A percentile compares a stretch with the other conserved stretches of the same genome.
phyloP scores from a whole-genome alignment of 1,140 invertebrate genomes.

The Spodoptera litura region DNA sequence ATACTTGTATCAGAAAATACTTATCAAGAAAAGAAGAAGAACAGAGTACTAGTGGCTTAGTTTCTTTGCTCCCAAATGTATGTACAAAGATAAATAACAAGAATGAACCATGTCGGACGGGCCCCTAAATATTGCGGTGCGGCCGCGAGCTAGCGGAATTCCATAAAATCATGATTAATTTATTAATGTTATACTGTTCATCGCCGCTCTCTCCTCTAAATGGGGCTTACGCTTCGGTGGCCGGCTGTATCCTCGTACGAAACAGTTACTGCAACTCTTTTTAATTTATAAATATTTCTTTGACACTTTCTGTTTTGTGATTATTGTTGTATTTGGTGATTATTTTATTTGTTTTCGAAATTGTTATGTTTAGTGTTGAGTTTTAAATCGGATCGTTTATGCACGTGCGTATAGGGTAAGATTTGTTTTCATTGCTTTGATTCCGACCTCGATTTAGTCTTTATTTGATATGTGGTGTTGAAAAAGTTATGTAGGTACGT shows the following conservation, averaged over 20 bases:
- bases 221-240: slow-evolving; percentile 71
- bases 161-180: slow-evolving; percentile 83
- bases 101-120: background rate
- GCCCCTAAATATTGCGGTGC: slow-evolving; percentile 46
- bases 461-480: no score
- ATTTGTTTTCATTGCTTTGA: no score
- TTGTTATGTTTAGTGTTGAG: no score
- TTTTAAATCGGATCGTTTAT: no score
- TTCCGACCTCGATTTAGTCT: no score
- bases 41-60: no score
- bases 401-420: no score
- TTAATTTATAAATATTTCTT: slow-evolving; percentile 5
- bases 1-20: no score
- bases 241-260: slow-evolving; percentile 53
- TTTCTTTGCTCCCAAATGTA: no score
- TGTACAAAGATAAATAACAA: background rate
- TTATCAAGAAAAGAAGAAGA: no score
- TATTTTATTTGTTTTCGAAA: no score
- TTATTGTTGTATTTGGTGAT: background rate
- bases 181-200: slow-evolving; percentile 82
- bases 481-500: no score
- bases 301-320: background rate
- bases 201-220: slow-evolving; percentile 73
- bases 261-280: slow-evolving; percentile 21
- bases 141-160: slow-evolving; percentile 72